Evolutionary conservation across 2,113 vertebrate genomes (phyloP).

Genomic region (Trematocara unimaculatum): DNA sequence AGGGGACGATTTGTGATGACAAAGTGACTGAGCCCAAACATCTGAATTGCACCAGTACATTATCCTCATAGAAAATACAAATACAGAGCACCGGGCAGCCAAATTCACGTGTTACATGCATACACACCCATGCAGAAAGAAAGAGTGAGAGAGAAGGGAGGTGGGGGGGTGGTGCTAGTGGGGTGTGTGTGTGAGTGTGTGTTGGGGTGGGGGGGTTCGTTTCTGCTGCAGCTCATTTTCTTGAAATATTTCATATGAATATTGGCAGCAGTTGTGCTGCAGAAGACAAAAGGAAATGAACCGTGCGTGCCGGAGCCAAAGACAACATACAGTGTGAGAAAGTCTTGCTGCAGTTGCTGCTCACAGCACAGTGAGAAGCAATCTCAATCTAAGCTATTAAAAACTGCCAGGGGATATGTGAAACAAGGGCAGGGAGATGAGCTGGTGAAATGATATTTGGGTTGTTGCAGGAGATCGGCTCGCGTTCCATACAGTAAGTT

Average conservation of each 20-base stretch:
- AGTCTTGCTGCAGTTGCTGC: conserved; percentile 63
- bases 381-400: conserved; percentile 54
- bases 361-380: conserved; percentile 40
- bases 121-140: background rate
- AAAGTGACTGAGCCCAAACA: background rate
- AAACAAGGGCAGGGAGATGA: background rate
- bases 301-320: conserved; percentile 63
- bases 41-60: conserved; percentile 14
- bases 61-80: background rate
- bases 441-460: background rate
- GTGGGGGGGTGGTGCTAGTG: background rate
- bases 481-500: background rate
- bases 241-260: conserved; percentile 69
- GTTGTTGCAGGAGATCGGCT: background rate
- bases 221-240: conserved; percentile 64
- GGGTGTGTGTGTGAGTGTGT: background rate
- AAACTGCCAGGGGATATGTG: conserved; percentile 23
- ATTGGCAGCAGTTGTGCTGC: conserved; percentile 67
- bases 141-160: background rate
- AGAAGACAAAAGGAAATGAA: conserved; percentile 78
- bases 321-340: conserved; percentile 78
- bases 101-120: background rate
- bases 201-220: background rate
- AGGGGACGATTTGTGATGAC: conserved; percentile 10
- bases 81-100: background rate